Percentiles rank a stretch among this genome's conserved stretches.
Evolutionary conservation across 2,113 vertebrate species (phyloP).

Genomic region (Elephas maximus): DNA sequence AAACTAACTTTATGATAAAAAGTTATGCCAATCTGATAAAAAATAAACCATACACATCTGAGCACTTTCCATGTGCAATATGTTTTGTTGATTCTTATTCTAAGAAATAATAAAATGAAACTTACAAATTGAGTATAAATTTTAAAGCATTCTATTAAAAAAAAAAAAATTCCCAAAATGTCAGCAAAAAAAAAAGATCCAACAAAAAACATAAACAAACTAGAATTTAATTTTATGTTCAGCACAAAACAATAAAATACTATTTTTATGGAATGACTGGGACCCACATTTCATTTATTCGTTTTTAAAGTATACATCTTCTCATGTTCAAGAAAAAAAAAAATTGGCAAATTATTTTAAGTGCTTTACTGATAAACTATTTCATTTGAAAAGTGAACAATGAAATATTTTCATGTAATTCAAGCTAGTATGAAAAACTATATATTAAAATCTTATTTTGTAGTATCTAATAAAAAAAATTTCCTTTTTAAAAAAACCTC

Average conservation of each 20-base stretch:
- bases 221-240: conserved; percentile 22
- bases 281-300: background rate
- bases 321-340: background rate
- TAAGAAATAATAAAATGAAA: background rate
- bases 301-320: background rate
- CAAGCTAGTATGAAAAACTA: background rate
- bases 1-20: background rate
- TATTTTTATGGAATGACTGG: background rate
- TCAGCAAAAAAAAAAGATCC: background rate
- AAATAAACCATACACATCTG: background rate
- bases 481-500: background rate
- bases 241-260: background rate
- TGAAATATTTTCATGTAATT: background rate
- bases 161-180: background rate
- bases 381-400: background rate
- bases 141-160: background rate
- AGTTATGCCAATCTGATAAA: background rate
- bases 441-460: background rate
- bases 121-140: background rate
- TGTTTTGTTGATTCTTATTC: background rate
- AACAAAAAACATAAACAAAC: background rate
- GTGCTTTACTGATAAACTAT: background rate
- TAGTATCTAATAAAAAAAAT: background rate
- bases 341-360: background rate
- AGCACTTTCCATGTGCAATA: background rate